Evolutionary conservation across 2,888 invertebrate genomes (phyloP), one percentile per base, ranked within the genome.

Genomic region (Lycaena phlaeas): DNA sequence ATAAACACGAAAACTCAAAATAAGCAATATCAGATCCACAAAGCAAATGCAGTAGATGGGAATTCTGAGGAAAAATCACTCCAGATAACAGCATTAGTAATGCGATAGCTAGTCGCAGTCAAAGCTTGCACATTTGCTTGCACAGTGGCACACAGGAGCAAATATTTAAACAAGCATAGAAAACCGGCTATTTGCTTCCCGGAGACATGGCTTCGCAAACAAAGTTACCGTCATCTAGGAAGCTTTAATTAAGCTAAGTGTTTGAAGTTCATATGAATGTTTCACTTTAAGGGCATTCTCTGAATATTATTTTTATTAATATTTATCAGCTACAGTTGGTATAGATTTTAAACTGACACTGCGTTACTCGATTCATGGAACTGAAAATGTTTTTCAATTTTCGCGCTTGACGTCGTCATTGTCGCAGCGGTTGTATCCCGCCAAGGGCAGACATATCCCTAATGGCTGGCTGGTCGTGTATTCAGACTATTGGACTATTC

Each of bases 111-210:
- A 45, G 43, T 49, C 51, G 46, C 47, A 60, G 56, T 68, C 66
- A 68, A 64, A 69, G 68, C 56, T 57, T 59, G 63, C 62, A 56
- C 66, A 66, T 72, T 68, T 74, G 67, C 74, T 68, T 67, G 62
- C 54, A 59, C 61, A 73, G 71, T 58, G 65, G 68, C 57, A 66
- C 58, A 65, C 59, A 59, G 50, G 55, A 46, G 66, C 60, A 74
- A 74, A 76, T 74, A 71, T 75, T 78, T 76, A 64, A 66, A 61
- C 55, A 59, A 54, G 61, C 64, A 64, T 64, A 65, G 62, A 69
- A 71, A 69, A 69, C 65, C 65, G 61, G 50, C 54, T 64, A 57
- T 66, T 64, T 62, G 60, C 58, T 48, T 52, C 51, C 50, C 53
- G 50, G 54, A 63, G 59, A 61, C 56, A 58, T 56, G 53, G 52